Percentiles rank a stretch among this genome's conserved stretches.
These are phyloP conservation scores for Heliornis fulica DNA, from an alignment of 2,113 vertebrate species.

Conservation along the genomic window DNA sequence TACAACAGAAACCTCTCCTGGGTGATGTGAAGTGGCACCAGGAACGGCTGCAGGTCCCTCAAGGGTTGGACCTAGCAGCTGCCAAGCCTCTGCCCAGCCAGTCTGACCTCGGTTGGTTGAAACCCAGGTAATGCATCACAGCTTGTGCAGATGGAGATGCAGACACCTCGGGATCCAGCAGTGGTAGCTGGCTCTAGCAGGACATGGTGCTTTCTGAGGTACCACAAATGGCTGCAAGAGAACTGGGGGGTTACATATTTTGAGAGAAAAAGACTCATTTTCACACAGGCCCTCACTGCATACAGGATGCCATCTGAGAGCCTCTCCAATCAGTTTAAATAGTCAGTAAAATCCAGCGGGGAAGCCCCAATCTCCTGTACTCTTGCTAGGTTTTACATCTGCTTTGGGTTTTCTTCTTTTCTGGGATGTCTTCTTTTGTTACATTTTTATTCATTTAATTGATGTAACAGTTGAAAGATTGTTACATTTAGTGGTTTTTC, in stretches of 20 bases:
- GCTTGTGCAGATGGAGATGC: not conserved
- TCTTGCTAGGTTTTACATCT: not conserved
- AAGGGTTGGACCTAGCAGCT: accelerated
- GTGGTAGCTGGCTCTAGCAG: not conserved
- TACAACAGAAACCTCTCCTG: not conserved
- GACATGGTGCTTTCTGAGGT: not conserved
- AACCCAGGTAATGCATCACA: not conserved
- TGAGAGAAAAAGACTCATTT: not conserved
- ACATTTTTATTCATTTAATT: not conserved
- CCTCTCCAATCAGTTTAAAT: not conserved
- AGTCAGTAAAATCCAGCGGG: not conserved
- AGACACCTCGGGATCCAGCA: not conserved
- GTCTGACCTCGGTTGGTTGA: not conserved
- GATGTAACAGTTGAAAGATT: not conserved
- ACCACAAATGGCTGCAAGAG: not conserved
- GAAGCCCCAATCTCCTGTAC: not conserved
- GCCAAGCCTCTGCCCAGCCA: not conserved
- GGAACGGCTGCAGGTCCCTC: not conserved
- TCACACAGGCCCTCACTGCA: not conserved
- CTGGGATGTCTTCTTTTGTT: not conserved
- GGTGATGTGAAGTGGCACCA: accelerated
- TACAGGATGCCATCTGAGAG: not conserved
- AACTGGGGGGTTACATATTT: not conserved
- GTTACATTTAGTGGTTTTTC: not conserved
- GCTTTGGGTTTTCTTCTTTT: not conserved